Evolutionary conservation across 2,888 invertebrate species (phyloP).

Genomic region (Heliconius ethilla): DNA sequence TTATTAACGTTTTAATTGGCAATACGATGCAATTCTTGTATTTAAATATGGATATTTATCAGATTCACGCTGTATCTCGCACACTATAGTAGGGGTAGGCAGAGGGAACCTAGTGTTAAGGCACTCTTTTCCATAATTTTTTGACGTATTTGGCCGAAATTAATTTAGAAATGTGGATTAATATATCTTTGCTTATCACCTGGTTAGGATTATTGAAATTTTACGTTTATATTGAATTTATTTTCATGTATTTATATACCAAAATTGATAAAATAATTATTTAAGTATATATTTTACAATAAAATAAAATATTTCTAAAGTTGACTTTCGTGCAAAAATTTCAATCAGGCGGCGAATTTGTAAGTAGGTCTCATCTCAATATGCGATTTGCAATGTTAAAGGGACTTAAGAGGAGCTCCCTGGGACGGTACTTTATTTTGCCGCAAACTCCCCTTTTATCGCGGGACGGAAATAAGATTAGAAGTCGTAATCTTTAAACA

Average conservation of each 20-base stretch:
- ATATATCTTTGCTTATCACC: too few species aligned
- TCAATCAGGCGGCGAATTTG: slow-evolving; percentile 69
- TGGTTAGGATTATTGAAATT: too few species aligned
- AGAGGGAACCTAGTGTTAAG: too few species aligned
- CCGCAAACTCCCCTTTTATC: slow-evolving; percentile 68
- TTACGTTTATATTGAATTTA: too few species aligned
- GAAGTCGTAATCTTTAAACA: slow-evolving; percentile 71
- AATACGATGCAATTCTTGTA: background rate
- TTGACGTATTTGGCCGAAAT: too few species aligned
- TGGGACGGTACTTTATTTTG: slow-evolving; percentile 72
- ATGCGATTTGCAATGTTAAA: slow-evolving; percentile 75
- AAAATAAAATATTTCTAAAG: background rate
- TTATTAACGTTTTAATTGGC: slow-evolving; percentile 7
- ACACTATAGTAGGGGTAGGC: too few species aligned
- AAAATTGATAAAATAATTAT: background rate
- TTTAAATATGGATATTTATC: too few species aligned
- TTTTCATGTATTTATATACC: background rate
- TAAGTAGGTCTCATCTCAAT: slow-evolving; percentile 63
- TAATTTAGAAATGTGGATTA: too few species aligned
- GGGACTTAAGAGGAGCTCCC: slow-evolving; percentile 76
- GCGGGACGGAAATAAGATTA: slow-evolving; percentile 69
- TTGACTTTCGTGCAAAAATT: slow-evolving; percentile 64
- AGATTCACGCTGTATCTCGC: too few species aligned
- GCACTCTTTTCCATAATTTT: too few species aligned
- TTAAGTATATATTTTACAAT: background rate